Evolutionary conservation across 1,140 invertebrate genomes (phyloP), one percentile per base, ranked within the genome.

Genomic region (Atta colombica): DNA sequence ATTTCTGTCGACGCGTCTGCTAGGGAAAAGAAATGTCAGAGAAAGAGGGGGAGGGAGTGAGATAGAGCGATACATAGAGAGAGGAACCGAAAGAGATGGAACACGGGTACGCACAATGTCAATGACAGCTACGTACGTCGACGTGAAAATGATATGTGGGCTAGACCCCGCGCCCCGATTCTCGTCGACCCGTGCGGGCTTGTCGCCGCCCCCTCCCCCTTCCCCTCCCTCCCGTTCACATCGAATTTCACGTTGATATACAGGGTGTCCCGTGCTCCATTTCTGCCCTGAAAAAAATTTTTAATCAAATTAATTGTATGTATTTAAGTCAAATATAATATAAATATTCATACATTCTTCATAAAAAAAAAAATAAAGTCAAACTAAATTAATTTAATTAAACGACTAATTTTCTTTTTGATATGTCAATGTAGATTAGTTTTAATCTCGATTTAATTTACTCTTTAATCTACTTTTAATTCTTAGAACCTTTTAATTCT

Each of bases 121-220:
- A 94, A 94, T 94, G 94, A 94, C 94, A 94, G 93, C 92, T 94
- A 92, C 92, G 80, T 87, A 35, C 72, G 87, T 89, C 71, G 84
- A 89, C 63, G 77, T 21, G 53, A 51, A 68, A 81, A 81, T 68
- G 55, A 77, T 85, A 85, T 65, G 63, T 86, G 75, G 75, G 39
- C 31, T 45, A 39, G 71, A 53, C 60, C 55, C 31, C 69, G 58
- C 55, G 45, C 28, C 16, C 35, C 12, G 63, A 31, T 7, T 12
- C 49, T 31, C 39, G 53, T 21, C 45, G 60, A 18, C 25, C 1
- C 35, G 35, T 39, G 35, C 7, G 35, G 35, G 7, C 35, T 39
- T 6, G 35, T 39, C 35, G 35, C 31, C 31, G 0, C 31, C 31
- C 31, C 6, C 31, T 35, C 6, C 6, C 31, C 6, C 31, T 35